Conservation (phyloP, 2,113 vertebrate genomes). For the Aramus guarauna region DNA sequence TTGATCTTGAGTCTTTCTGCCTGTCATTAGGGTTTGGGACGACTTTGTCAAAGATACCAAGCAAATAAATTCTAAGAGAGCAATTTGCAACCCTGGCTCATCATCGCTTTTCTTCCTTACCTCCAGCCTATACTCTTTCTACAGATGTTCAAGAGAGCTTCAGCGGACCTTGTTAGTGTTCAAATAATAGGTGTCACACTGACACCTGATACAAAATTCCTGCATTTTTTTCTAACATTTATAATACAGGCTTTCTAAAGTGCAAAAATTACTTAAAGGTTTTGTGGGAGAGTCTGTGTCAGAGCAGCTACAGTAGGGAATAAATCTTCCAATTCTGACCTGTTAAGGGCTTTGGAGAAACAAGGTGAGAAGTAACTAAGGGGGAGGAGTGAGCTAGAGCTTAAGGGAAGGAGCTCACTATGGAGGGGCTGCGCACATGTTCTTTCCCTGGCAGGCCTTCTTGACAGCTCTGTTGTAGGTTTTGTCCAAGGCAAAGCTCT, state of each 20-base stretch:
- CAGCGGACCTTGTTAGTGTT: background rate
- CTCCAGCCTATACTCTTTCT: background rate
- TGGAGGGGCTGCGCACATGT: background rate
- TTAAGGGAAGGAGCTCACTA: background rate
- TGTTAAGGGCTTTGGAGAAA: background rate
- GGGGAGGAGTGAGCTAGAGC: background rate
- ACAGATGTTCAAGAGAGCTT: background rate
- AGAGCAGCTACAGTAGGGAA: background rate
- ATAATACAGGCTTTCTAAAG: constrained; percentile 2
- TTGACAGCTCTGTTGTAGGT: background rate
- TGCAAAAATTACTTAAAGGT: background rate
- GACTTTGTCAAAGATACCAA: background rate
- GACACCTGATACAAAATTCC: background rate
- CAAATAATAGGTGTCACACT: background rate
- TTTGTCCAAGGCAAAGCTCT: background rate
- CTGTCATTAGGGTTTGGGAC: background rate
- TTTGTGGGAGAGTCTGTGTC: background rate
- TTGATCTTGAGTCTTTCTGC: background rate
- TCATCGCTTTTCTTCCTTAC: background rate
- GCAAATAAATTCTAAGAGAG: background rate
- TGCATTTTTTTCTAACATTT: background rate
- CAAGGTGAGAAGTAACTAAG: background rate
- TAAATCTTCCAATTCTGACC: background rate
- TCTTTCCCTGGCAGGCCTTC: background rate
- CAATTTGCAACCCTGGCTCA: background rate